Percentiles rank a stretch among this genome's conserved stretches.
These are phyloP conservation scores for Paramormyrops kingsleyae DNA, from an alignment of 2,113 vertebrate species.

Conservation along the genomic window DNA sequence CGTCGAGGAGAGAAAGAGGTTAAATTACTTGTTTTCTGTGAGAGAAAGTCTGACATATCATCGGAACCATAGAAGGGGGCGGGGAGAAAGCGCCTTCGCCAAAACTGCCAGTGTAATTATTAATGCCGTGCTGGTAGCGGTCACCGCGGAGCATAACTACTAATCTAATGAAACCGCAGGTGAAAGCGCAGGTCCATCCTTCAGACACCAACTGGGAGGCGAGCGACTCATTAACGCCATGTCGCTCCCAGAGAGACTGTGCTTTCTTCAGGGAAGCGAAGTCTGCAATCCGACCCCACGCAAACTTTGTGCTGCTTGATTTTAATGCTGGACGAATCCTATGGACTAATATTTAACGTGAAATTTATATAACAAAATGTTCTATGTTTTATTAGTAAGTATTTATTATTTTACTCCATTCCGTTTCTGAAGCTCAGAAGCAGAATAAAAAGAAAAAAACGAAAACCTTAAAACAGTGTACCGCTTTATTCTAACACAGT, in stretches of 20 bases:
- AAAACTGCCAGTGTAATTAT: background rate
- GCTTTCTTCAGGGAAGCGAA: background rate
- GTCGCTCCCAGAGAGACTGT: background rate
- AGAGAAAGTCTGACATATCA: background rate
- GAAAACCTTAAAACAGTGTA: background rate
- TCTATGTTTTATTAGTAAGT: background rate
- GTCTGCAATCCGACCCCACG: background rate
- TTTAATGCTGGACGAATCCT: background rate
- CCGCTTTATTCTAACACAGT: background rate
- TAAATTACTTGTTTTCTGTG: background rate
- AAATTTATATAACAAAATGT: background rate
- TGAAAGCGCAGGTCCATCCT: slow-evolving; percentile 6
- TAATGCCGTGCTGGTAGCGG: background rate
- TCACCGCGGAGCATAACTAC: background rate
- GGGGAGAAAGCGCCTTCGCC: background rate
- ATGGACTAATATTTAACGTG: background rate
- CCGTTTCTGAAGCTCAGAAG: background rate
- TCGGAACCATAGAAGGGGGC: background rate
- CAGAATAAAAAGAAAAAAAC: background rate
- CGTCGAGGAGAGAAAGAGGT: background rate
- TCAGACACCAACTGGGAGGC: background rate
- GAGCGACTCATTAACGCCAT: background rate
- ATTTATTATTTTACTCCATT: background rate
- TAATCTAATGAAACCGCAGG: slow-evolving; percentile 6
- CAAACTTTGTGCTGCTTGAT: background rate